Percentiles rank a stretch among this genome's conserved stretches.
Conservation (phyloP, 2,797 vertebrate genomes). For the Trematomus bernacchii region DNA sequence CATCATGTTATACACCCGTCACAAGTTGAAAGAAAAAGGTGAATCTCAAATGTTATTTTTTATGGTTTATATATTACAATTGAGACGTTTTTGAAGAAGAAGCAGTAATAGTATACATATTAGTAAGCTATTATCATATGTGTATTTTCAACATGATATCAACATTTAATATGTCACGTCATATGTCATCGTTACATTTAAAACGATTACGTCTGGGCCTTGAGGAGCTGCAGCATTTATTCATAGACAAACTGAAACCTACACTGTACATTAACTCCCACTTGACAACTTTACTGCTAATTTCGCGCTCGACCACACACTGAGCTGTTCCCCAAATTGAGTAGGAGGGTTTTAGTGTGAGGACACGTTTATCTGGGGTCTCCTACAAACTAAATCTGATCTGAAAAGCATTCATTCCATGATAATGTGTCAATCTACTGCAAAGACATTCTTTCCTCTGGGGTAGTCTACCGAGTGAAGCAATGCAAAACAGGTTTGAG, state of each 20-base stretch:
- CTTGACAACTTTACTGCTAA: not conserved
- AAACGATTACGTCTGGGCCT: too few relatives aligned
- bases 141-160: too few relatives aligned
- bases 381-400: slow-evolving; percentile 29
- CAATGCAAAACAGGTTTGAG: slow-evolving; percentile 34
- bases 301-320: not conserved
- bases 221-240: not conserved
- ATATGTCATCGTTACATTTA: too few relatives aligned
- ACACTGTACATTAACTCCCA: not conserved
- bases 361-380: slow-evolving; percentile 38
- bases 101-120: too few relatives aligned
- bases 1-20: too few relatives aligned
- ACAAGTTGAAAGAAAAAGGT: too few relatives aligned
- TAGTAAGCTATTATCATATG: too few relatives aligned
- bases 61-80: too few relatives aligned
- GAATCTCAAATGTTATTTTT: too few relatives aligned
- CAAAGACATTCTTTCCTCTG: slow-evolving; percentile 34
- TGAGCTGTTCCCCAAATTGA: not conserved
- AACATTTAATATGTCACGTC: too few relatives aligned
- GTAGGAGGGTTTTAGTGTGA: slow-evolving; percentile 44
- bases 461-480: slow-evolving; percentile 15
- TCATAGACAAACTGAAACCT: not conserved
- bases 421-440: slow-evolving; percentile 33
- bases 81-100: too few relatives aligned
- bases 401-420: slow-evolving; percentile 30